phyloP scores from a whole-genome alignment of 1,140 invertebrate genomes.

The Lasioglossum albipes region DNA sequence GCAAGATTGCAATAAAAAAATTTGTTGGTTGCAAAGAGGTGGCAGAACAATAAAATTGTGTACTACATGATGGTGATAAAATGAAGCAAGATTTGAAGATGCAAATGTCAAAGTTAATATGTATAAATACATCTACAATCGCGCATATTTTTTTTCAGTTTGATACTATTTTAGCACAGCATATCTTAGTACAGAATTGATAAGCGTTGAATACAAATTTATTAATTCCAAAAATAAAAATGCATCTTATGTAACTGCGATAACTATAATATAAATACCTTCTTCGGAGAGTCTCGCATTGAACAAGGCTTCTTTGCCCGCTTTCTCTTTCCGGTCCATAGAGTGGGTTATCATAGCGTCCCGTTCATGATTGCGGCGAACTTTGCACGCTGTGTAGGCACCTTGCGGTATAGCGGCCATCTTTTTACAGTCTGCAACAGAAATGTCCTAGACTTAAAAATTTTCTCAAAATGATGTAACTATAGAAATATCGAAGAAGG shows the following conservation, averaged over 20 bases:
- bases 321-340: conserved; percentile 69
- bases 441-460: not conserved
- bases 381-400: conserved; percentile 81
- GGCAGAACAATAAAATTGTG: no score
- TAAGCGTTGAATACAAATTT: not conserved
- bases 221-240: not conserved
- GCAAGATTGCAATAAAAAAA: no score
- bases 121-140: no score
- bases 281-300: conserved; percentile 53
- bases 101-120: no score
- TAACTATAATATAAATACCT: conserved; percentile 40
- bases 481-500: no score
- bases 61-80: no score
- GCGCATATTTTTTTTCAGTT: no score
- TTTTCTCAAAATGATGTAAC: no score
- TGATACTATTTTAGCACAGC: no score
- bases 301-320: conserved; percentile 53
- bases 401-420: conserved; percentile 83
- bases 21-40: no score
- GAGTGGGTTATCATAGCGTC: conserved; percentile 67
- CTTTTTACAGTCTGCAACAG: conserved; percentile 69
- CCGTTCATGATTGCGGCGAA: conserved; percentile 78
- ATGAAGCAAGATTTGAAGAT: no score
- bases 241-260: not conserved
- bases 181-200: no score